These are phyloP conservation scores for Spodoptera exigua DNA, from an alignment of 2,888 invertebrate genomes.

Conservation along the genomic window DNA sequence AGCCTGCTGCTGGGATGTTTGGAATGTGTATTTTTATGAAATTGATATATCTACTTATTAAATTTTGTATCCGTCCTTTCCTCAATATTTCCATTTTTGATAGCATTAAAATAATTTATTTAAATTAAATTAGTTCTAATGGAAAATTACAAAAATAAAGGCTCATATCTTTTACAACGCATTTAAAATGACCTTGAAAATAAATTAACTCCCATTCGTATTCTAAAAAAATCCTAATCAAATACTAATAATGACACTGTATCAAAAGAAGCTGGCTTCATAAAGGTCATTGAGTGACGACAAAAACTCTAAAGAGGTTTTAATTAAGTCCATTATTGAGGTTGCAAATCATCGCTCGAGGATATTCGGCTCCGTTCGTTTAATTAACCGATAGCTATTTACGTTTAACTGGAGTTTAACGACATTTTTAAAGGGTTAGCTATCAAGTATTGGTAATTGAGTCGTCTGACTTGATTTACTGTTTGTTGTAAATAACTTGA, in stretches of 20 bases:
- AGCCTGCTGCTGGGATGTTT: conserved; percentile 31
- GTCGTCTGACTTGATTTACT: conserved; percentile 42
- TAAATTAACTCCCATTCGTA: background rate
- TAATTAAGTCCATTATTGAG: conserved; percentile 46
- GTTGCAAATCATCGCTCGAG: conserved; percentile 46
- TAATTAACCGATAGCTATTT: conserved; percentile 51
- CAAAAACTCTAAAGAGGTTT: conserved; percentile 40
- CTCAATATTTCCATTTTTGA: no score
- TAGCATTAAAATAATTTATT: no score
- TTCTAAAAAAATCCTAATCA: background rate
- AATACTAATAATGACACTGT: conserved; percentile 2
- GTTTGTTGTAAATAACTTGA: conserved; percentile 35
- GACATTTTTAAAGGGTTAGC: conserved; percentile 56
- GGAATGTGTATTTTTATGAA: conserved; percentile 49
- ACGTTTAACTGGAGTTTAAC: conserved; percentile 49
- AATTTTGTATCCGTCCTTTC: conserved; percentile 24
- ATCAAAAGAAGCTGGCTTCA: conserved; percentile 25
- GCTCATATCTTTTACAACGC: no score
- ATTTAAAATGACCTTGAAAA: no score
- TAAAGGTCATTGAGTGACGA: conserved; percentile 31
- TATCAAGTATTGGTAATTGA: conserved; percentile 48
- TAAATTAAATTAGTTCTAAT: conserved; percentile 19
- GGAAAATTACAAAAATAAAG: no score
- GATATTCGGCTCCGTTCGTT: conserved; percentile 42
- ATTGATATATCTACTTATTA: conserved; percentile 59